phyloP scores from a whole-genome alignment of 2,797 vertebrate species.

The Takifugu ocellatus region DNA sequence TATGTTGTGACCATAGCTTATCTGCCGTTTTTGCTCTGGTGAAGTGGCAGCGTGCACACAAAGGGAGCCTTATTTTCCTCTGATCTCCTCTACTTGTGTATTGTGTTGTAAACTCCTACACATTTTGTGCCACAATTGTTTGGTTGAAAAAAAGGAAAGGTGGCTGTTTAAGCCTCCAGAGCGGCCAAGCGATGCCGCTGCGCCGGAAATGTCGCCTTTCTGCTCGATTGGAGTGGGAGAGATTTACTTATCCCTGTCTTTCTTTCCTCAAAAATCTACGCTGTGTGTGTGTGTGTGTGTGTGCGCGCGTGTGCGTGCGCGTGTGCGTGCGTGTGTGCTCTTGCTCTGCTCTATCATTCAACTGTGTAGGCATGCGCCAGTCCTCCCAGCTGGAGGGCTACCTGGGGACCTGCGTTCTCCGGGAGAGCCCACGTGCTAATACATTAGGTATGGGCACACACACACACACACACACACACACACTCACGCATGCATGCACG shows the following conservation, averaged over 20 bases:
- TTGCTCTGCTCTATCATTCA: conserved; percentile 17
- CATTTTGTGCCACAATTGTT: conserved; percentile 43
- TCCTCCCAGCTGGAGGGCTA: conserved; percentile 84
- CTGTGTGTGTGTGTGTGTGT: conserved; percentile 40
- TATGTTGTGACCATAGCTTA: conserved; percentile 56
- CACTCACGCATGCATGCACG: background rate
- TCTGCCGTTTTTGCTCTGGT: conserved; percentile 39
- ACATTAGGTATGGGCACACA: conserved; percentile 73
- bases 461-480: conserved; percentile 17
- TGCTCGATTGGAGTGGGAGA: conserved; percentile 45
- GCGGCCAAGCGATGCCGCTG: conserved; percentile 19
- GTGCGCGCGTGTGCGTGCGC: conserved; percentile 32
- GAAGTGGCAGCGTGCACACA: conserved; percentile 40
- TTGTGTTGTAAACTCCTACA: conserved; percentile 49
- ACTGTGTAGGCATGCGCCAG: conserved; percentile 78
- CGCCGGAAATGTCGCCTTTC: conserved; percentile 41
- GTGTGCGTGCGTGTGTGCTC: conserved; percentile 16
- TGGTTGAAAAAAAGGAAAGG: conserved; percentile 29
- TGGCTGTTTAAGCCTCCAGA: conserved; percentile 33
- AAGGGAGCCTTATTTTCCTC: conserved; percentile 41
- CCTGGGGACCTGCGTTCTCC: conserved; percentile 82
- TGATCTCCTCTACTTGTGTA: conserved; percentile 37
- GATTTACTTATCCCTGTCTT: conserved; percentile 40
- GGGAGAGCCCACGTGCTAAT: conserved; percentile 81
- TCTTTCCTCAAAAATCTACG: conserved; percentile 43